Evolutionary conservation across 1,140 invertebrate species (phyloP), one percentile per base, ranked within the genome.

Genomic region (Chrysomallon squamiferum): DNA sequence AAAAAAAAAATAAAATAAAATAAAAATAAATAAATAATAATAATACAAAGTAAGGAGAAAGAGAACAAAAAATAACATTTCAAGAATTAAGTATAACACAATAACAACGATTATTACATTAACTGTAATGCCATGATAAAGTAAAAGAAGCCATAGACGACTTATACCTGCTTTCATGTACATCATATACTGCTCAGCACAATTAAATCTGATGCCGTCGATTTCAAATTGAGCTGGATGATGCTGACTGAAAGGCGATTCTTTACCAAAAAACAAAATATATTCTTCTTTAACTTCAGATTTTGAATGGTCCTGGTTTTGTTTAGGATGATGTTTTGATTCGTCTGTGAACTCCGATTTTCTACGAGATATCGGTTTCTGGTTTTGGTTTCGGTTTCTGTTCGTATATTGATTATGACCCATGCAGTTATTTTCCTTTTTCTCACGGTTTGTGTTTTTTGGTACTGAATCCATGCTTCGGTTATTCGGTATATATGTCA

Each of bases 101-200:
- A n/a, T n/a, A n/a, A n/a, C n/a, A n/a, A n/a, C n/a, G n/a, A n/a
- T n/a, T n/a, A n/a, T n/a, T n/a, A n/a, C n/a, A n/a, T n/a, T n/a
- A n/a, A n/a, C n/a, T n/a, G n/a, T n/a, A n/a, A n/a, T n/a, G n/a
- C n/a, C n/a, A n/a, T n/a, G n/a, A n/a, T n/a, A n/a, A n/a, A n/a
- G n/a, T n/a, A n/a, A n/a, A n/a, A n/a, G n/a, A n/a, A n/a, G n/a
- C n/a, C n/a, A n/a, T 22, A 20, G 45, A 5, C 33, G 20, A 56
- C 49, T 58, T 49, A n/a, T n/a, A 76, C 76, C 64, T 69, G 78
- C 78, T 72, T 80, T 80, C 60, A 68, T 59, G 30, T 78, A 66
- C 78, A 80, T 80, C 71, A 77, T 75, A 59, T 73, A 80, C 52
- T 80, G 77, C 50, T 79, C 76, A 56, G 73, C 72, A 69, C 75